Base-by-base conservation (phyloP, 2,113 vertebrate genomes). In the Pollachius pollachius region DNA sequence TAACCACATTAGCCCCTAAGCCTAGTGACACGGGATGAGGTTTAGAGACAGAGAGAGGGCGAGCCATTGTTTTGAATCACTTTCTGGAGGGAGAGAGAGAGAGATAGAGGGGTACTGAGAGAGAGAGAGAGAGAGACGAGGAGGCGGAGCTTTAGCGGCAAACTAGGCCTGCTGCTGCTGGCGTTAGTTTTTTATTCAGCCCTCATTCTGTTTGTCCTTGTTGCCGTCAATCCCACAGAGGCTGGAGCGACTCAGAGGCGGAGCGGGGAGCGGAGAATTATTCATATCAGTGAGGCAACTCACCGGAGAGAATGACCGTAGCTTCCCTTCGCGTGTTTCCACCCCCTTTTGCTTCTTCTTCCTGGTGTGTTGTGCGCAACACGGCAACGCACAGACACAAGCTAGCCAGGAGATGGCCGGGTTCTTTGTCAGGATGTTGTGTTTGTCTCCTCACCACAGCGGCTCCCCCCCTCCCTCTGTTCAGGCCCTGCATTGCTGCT, bases 41-140 rank as follows among this genome's bases (percentile, higher is more conserved):
- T 87, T 87, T 85, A 79, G 69, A 88, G 66, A 80, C 77, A 87
- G 83, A 48, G 77, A 87, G 83, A 89, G 84, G 84, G 85, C 82
- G 73, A 80, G 80, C 64, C 48, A 70, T 83, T 84, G 81, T 84
- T 89, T 80, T 72, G 79, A 74, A 83, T 81, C 65, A 11, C 66
- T 82, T 48, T 78, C 70, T 73, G 68, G 72, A 13, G 41, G 41
- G 41, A 48, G 41, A 41, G 5, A 41, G 37, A 48, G 41, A 48
- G 41, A 9, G 41, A 48, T 9, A 48, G 41, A 48, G 41, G 12
- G 41, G 41, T 9, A 48, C 41, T 11, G 41, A 48, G 6, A 48
- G 41, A 13, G 41, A 13, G 1, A 41, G 41, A 13, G 7, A 13
- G 6, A 48, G 79, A 87, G 83, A 89, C 83, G 74, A 80, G 80